Percentiles rank a stretch among this genome's conserved stretches.
phyloP scores from a whole-genome alignment of 2,113 vertebrate species.

The Colistium nudipinnis region DNA sequence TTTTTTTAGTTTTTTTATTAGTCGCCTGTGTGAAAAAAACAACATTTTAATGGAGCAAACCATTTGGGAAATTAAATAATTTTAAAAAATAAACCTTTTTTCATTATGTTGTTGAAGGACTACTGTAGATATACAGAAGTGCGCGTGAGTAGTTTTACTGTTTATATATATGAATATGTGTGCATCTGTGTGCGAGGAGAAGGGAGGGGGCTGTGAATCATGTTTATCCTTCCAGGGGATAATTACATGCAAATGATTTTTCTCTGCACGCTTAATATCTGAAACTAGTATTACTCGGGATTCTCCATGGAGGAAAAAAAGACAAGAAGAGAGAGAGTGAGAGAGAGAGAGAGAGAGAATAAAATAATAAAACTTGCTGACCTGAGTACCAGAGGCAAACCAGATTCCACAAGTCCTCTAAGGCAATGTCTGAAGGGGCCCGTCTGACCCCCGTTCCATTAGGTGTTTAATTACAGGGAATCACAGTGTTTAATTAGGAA shows the following conservation, averaged over 20 bases:
- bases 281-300: slow-evolving; percentile 37
- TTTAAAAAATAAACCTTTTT: slow-evolving; percentile 37
- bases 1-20: neutral
- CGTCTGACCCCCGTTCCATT: slow-evolving; percentile 72
- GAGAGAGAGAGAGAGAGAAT: neutral
- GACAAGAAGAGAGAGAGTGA: neutral
- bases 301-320: slow-evolving; percentile 5
- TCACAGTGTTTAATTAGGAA: slow-evolving; percentile 81
- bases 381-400: slow-evolving; percentile 35
- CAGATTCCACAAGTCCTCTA: slow-evolving; percentile 51
- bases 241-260: slow-evolving; percentile 63
- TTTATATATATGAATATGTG: slow-evolving; percentile 13
- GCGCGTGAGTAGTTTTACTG: slow-evolving; percentile 12
- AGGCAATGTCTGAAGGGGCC: slow-evolving; percentile 63
- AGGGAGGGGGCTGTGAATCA: slow-evolving; percentile 35
- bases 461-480: slow-evolving; percentile 80
- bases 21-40: neutral
- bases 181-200: slow-evolving; percentile 16
- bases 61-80: slow-evolving; percentile 36
- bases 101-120: slow-evolving; percentile 30
- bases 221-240: slow-evolving; percentile 47
- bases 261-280: slow-evolving; percentile 28
- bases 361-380: slow-evolving; percentile 27
- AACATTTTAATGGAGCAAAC: neutral
- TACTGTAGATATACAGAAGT: slow-evolving; percentile 16